These are phyloP conservation scores for Coracias cyanogaster DNA, from an alignment of 2,797 vertebrate genomes.

Conservation along the genomic window DNA sequence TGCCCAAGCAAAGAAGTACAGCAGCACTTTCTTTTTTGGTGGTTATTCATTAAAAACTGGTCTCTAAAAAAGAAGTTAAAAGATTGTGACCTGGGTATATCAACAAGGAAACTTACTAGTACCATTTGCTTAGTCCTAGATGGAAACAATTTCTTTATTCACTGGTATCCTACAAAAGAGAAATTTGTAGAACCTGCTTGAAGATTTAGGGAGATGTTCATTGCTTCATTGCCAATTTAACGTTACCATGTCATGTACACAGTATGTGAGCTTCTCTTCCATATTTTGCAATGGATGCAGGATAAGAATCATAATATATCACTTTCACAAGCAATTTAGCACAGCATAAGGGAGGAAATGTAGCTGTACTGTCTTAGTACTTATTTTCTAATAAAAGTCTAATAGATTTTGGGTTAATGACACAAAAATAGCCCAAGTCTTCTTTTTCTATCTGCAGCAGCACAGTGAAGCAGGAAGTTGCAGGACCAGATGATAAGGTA, in stretches of 20 bases:
- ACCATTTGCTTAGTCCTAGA: not conserved
- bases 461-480: constrained; percentile 50
- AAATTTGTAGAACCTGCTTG: constrained; percentile 4
- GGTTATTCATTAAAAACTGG: not conserved
- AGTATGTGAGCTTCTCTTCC: constrained; percentile 56
- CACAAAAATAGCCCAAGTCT: constrained; percentile 14
- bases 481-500: constrained; percentile 43
- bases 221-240: constrained; percentile 47
- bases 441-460: not conserved
- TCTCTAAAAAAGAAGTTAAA: not conserved
- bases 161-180: not conserved
- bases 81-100: not conserved
- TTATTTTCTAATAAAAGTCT: constrained; percentile 73
- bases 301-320: constrained; percentile 46
- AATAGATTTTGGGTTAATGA: constrained; percentile 72
- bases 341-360: constrained; percentile 54
- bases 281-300: constrained; percentile 24
- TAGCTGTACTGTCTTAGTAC: constrained; percentile 56
- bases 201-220: constrained; percentile 41
- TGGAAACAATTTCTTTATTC: constrained; percentile 19
- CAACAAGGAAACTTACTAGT: not conserved
- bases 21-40: not conserved
- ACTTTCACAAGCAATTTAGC: constrained; percentile 71
- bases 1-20: not conserved
- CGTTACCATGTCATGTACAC: constrained; percentile 42